These are phyloP conservation scores for Glandiceps talaboti DNA, from an alignment of 53 echinoderm and acorn worm genomes.

Conservation along the genomic window DNA sequence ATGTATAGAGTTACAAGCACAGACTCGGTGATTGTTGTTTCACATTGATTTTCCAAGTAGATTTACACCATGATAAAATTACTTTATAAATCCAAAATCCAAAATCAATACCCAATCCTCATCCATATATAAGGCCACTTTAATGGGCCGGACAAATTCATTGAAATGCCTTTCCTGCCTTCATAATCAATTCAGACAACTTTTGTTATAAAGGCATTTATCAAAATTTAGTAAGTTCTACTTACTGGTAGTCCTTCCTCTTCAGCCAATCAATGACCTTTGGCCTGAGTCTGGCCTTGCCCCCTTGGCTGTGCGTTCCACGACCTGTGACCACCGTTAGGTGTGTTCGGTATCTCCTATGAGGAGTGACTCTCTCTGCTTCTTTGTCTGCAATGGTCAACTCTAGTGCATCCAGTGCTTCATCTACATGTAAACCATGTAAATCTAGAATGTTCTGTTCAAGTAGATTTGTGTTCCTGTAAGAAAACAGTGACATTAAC, in stretches of 20 bases:
- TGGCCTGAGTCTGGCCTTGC: slow-evolving; percentile 64
- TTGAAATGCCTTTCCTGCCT: too few species aligned
- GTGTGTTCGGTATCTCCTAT: slow-evolving; percentile 14
- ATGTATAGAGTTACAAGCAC: too few species aligned
- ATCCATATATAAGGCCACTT: too few species aligned
- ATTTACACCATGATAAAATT: too few species aligned
- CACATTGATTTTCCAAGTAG: too few species aligned
- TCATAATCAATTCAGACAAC: too few species aligned
- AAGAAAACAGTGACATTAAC: neutral
- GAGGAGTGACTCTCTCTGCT: slow-evolving; percentile 4
- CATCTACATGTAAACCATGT: slow-evolving; percentile 69
- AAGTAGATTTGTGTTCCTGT: slow-evolving; percentile 27
- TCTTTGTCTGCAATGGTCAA: slow-evolving; percentile 25
- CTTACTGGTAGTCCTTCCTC: slow-evolving; percentile 58
- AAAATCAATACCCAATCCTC: too few species aligned
- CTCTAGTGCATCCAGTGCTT: slow-evolving; percentile 54
- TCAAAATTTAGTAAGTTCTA: too few species aligned
- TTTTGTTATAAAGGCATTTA: too few species aligned
- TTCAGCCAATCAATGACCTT: slow-evolving; percentile 41
- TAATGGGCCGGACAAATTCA: too few species aligned
- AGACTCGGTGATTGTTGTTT: too few species aligned
- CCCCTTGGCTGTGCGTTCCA: slow-evolving; percentile 62
- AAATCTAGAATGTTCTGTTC: slow-evolving; percentile 66
- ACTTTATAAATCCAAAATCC: too few species aligned
- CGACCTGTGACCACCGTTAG: slow-evolving; percentile 71